Base-by-base conservation (phyloP, 2,113 vertebrate species). In the Bostrychus sinensis region DNA sequence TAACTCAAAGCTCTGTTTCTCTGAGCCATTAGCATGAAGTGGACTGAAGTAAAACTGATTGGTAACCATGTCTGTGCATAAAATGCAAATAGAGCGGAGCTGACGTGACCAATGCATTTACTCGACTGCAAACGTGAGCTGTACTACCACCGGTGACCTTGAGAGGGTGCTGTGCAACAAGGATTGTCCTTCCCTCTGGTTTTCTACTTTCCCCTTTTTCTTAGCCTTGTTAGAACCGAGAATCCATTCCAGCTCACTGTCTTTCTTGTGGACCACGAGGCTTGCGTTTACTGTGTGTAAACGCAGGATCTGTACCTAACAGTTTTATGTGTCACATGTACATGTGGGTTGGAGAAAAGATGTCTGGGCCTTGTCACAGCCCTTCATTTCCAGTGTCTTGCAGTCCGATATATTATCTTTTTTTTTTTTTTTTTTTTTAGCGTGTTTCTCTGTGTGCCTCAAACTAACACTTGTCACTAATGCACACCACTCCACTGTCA, bases 321-420 rank as follows among this genome's bases (percentile, higher is more conserved):
- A 63, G 73, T 71, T 74, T 63, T 56, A 62, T 67, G 68, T 76
- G 72, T 75, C 37, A 53, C 74, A 25, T 63, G 67, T 65, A 67
- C 78, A 78, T 69, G 78, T 59, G 75, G 86, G 86, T 83, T 85
- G 81, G 87, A 89, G 62, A 87, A 88, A 86, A 71, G 77, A 79
- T 81, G 76, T 76, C 71, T 61, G 58, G 73, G 78, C 65, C 70
- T 75, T 55, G 70, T 60, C 45, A 28, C 25, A 50, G 78, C 78
- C 70, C 72, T 67, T 57, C 55, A 2, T 60, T 56, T 80, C 66
- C 51, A 70, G 55, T 70, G 60, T 72, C 36, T 72, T 55, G 82
- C 79, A 71, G 83, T 62, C 50, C 30, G 72, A 16, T 75, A 59
- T 56, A 55, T 54, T 23, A 22, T 46, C 3, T 38, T 38, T 11